phyloP scores from a whole-genome alignment of 2,797 vertebrate genomes.

The Danionella dracula region DNA sequence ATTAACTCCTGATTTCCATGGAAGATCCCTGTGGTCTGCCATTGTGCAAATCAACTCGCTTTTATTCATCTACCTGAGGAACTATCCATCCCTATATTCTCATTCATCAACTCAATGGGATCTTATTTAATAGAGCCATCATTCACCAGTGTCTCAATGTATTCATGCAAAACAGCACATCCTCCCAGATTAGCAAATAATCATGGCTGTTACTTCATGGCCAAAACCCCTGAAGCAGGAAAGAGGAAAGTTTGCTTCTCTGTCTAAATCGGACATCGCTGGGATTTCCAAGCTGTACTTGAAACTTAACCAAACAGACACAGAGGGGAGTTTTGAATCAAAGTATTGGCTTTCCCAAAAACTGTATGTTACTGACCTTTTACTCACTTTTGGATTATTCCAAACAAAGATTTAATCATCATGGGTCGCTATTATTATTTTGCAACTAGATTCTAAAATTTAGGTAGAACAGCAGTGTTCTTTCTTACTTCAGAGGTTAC shows the following conservation, averaged over 20 bases:
- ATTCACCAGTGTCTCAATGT: constrained; percentile 13
- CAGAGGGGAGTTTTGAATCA: background rate
- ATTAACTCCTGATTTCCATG: constrained; percentile 43
- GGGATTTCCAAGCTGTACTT: constrained; percentile 1
- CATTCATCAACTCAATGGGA: constrained; percentile 19
- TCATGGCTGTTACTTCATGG: background rate
- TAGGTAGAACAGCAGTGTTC: background rate
- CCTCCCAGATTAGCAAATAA: constrained; percentile 19
- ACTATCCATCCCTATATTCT: constrained; percentile 26
- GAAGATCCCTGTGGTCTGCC: constrained; percentile 18
- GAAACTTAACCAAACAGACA: constrained; percentile 1
- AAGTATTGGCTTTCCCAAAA: too few relatives aligned
- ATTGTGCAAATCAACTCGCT: constrained; percentile 32
- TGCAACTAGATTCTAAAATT: too few relatives aligned
- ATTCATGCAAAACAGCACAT: constrained; percentile 23
- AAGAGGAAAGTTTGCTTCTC: constrained; percentile 8
- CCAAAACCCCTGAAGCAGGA: constrained; percentile 17
- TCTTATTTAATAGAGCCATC: constrained; percentile 40
- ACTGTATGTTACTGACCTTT: too few relatives aligned
- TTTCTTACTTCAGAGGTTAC: constrained; percentile 4
- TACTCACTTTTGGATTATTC: too few relatives aligned
- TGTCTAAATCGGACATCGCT: constrained; percentile 3
- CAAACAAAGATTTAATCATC: too few relatives aligned
- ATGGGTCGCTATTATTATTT: too few relatives aligned
- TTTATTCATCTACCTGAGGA: constrained; percentile 35